Evolutionary conservation across 1,140 invertebrate species (phyloP), one percentile per base, ranked within the genome.

Genomic region (Zaprionus africanus): DNA sequence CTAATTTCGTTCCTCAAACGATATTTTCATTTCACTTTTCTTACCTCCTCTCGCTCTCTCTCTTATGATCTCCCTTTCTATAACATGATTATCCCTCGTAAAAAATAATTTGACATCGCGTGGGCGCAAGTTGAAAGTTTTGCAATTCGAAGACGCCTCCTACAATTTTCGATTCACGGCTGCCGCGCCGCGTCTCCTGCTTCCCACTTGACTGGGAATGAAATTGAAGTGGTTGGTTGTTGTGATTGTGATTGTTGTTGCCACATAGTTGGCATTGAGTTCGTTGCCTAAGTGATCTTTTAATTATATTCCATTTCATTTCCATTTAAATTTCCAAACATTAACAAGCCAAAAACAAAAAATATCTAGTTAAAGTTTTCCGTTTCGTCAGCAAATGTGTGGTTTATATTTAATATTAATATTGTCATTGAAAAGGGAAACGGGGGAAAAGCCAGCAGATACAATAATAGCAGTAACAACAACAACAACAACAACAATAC

Each of bases 1-100:
- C 79, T 82, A 82, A 82, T 82, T 82, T 81, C 36, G 38, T 68
- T 81, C 19, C n/a, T 58, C 36, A 13, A 65, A 51, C 22, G 1
- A 22, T 51, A 24, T 24, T 51, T 51, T 24, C 46, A 4, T 41
- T 41, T 41, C 38, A 5, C 12, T 51, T 51, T 51, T 24, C 17
- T 13, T 51, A 46, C 41, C 41, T 51, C 46, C 19, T 22, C n/a
- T 15, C n/a, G 17, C 41, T 5, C 13, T 17, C 15, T 15, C 41
- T 5, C 17, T 17, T 4, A 2, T 31, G 7, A 9, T 2, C 7
- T 31, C 0, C 9, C 46, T 12, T 17, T 49, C 19, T 19, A 11
- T 24, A 56, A 65, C 49, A 51, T 24, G 46, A 51, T 51, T 51
- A 51, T 51, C 19, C 46, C 4, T 51, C 19, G 19, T 22, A 51